Conservation (phyloP, 2,888 invertebrate genomes). For the Macrosiphum euphorbiae region DNA sequence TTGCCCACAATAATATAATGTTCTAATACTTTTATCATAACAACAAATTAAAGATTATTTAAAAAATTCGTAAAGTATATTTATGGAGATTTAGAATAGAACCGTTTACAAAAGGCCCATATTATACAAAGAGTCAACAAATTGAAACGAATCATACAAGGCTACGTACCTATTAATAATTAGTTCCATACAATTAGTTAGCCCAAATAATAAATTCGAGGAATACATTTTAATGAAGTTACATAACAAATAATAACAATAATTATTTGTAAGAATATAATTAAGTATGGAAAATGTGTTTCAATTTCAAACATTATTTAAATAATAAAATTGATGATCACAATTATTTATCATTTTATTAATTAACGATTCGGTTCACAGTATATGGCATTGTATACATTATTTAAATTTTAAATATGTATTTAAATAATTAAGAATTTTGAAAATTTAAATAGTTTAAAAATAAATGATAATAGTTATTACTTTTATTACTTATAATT, state of each 20-base stretch:
- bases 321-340: background rate
- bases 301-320: background rate
- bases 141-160: background rate
- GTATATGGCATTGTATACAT: background rate
- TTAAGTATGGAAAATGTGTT: background rate
- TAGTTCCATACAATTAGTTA: background rate
- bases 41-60: background rate
- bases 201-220: background rate
- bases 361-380: background rate
- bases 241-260: background rate
- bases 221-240: background rate
- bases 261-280: background rate
- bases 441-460: background rate
- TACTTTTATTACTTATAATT: background rate
- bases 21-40: background rate
- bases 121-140: background rate
- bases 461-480: background rate
- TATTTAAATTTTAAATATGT: background rate
- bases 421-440: background rate
- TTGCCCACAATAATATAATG: background rate
- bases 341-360: background rate
- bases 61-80: background rate
- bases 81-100: background rate
- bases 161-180: background rate
- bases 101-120: background rate